Evolutionary conservation across 2,113 vertebrate species (phyloP), one percentile per base, ranked within the genome.

Genomic region (Epinephelus moara): DNA sequence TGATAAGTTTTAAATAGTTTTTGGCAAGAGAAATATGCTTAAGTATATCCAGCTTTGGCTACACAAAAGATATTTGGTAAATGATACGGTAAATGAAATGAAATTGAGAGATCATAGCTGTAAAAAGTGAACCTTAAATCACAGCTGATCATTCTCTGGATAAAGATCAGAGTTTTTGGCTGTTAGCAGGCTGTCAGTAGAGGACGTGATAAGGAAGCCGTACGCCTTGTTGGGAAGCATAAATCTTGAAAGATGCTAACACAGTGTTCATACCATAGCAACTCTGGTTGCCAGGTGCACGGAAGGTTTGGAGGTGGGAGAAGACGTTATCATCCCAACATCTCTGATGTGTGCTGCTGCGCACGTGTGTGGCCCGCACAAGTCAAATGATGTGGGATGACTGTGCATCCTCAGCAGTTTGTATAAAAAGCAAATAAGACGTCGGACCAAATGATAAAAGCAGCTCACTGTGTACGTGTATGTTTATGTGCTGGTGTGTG

Each of bases 261-360:
- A 23, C 45, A 71, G 64, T 52, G 55, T 47, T 85, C 47, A 42
- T 25, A 30, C 42, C 3, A 33, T 60, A 57, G 25, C 70, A 62
- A 55, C n/a, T 90, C 81, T 93, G 87, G 82, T 61, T 72, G 69
- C 90, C 86, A 84, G 91, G 84, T 88, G 82, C 53, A 33, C 17
- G 1, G 53, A 17, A 25, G 18, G 42, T 21, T 37, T 40, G 27
- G 27, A 69, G 40, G 76, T 82, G 74, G 67, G n/a, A 76, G 68
- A 69, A 49, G 50, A 73, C 64, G 70, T 64, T 78, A n/a, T 23
- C 77, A 56, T 70, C 69, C 18, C 6, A 3, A 40, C 62, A 25
- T 75, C 63, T 93, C 77, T 92, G 77, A 86, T 89, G 86, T 92
- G 80, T 71, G 56, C 77, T 63, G 78, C 78, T 66, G 79, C 70